Percentiles rank a stretch among this genome's conserved stretches.
These are phyloP conservation scores for Dicyrtoma fusca DNA, from an alignment of 2,888 invertebrate genomes.

Conservation along the genomic window DNA sequence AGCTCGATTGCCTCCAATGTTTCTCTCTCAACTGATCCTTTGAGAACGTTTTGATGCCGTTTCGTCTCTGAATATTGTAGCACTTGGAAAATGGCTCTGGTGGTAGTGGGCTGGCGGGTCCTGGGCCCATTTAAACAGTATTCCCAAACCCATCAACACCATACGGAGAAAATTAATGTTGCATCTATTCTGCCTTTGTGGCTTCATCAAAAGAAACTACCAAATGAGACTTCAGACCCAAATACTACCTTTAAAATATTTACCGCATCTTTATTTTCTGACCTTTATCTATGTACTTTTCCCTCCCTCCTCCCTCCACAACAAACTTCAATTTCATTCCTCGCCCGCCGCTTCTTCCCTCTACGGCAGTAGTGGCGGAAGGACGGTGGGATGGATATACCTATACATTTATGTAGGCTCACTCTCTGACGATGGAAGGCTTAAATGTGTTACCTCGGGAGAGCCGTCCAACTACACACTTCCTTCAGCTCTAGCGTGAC, in stretches of 20 bases:
- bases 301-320: conserved; percentile 13
- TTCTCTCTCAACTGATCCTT: conserved; percentile 42
- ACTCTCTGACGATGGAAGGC: not conserved
- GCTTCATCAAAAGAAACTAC: conserved; percentile 53
- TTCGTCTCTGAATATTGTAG: conserved; percentile 45
- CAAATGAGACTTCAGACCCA: conserved; percentile 48
- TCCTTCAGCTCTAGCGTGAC: conserved; percentile 15
- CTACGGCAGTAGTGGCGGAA: no score
- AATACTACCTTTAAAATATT: conserved; percentile 50
- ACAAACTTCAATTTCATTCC: conserved; percentile 38
- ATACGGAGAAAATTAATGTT: conserved; percentile 53
- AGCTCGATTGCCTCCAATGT: conserved; percentile 22
- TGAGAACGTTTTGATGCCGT: conserved; percentile 45
- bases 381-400: not conserved
- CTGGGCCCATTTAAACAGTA: conserved; percentile 39
- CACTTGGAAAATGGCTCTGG: conserved; percentile 30
- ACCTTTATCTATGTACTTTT: conserved; percentile 41
- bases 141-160: conserved; percentile 53
- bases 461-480: conserved; percentile 7
- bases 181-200: conserved; percentile 48
- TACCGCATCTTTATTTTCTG: conserved; percentile 49
- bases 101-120: conserved; percentile 1
- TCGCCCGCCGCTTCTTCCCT: conserved; percentile 17
- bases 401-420: no score
- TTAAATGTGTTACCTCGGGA: not conserved